Percentiles rank a stretch among this genome's conserved stretches.
Evolutionary conservation across 2,888 invertebrate genomes (phyloP).

Genomic region (Anoplius nigerrimus): DNA sequence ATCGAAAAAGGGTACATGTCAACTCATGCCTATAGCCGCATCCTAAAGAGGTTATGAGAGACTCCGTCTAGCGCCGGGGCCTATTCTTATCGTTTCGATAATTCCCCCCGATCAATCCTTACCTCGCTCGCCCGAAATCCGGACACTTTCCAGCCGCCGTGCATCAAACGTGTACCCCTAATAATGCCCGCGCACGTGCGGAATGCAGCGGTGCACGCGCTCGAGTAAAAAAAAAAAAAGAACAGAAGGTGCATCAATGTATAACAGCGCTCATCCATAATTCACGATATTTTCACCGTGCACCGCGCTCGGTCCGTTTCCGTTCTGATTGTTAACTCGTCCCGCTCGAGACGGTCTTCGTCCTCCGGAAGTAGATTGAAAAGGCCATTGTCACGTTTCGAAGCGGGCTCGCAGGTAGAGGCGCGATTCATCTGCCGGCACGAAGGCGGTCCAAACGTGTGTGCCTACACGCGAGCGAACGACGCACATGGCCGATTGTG

Average conservation of each 20-base stretch:
- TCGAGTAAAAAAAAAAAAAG: not conserved
- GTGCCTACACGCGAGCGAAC: not conserved
- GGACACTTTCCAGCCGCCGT: too few species aligned
- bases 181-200: too few species aligned
- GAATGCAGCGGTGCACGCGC: not conserved
- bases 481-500: not conserved
- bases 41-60: too few species aligned
- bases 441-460: not conserved
- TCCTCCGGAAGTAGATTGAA: conserved; percentile 27
- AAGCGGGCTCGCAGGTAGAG: not conserved
- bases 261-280: conserved; percentile 1
- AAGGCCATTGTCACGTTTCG: conserved; percentile 30
- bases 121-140: too few species aligned
- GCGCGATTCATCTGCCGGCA: not conserved
- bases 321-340: conserved; percentile 23
- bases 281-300: conserved; percentile 12
- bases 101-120: too few species aligned
- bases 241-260: not conserved
- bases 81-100: too few species aligned
- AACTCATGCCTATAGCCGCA: too few species aligned
- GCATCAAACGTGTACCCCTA: too few species aligned
- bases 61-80: too few species aligned
- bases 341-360: not conserved
- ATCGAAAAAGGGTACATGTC: too few species aligned
- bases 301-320: conserved; percentile 8